Evolutionary conservation across 2,113 vertebrate genomes (phyloP).

Genomic region (Halcyon malimbica): DNA sequence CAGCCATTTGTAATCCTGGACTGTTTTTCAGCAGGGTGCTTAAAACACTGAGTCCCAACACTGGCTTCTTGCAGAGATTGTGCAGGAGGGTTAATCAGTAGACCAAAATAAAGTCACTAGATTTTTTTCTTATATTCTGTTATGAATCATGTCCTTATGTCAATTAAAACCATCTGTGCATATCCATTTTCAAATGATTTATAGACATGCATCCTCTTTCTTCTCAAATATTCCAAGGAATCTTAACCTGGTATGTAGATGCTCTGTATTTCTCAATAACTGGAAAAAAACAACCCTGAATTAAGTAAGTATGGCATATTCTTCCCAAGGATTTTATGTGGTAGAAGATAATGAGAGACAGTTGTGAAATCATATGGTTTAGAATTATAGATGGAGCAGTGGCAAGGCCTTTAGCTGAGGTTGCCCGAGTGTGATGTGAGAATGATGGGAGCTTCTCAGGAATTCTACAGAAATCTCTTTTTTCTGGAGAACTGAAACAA

Average conservation of each 20-base stretch:
- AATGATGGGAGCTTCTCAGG: not conserved
- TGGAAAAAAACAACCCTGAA: not conserved
- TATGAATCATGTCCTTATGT: conserved; percentile 36
- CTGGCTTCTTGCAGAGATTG: not conserved
- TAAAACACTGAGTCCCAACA: not conserved
- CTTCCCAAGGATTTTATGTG: conserved; percentile 16
- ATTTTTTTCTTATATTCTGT: not conserved
- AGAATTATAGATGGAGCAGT: not conserved
- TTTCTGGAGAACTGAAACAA: not conserved
- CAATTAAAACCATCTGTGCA: conserved; percentile 63
- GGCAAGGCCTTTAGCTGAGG: not conserved
- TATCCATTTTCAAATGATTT: conserved; percentile 45
- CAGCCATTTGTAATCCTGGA: not conserved
- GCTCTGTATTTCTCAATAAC: not conserved
- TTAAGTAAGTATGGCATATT: not conserved
- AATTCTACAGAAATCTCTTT: not conserved
- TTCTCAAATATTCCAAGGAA: conserved; percentile 42
- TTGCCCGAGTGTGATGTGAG: not conserved
- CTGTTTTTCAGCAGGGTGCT: not conserved
- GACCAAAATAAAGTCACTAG: conserved; percentile 8
- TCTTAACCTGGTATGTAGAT: conserved; percentile 43
- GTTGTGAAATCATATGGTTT: conserved; percentile 17
- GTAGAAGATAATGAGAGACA: conserved; percentile 29
- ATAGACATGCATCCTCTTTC: conserved; percentile 8
- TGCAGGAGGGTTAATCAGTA: conserved; percentile 8